A percentile compares a stretch with the other conserved stretches of the same genome.
Conservation (phyloP, 2,888 invertebrate species). For the Megamerina dolium region DNA sequence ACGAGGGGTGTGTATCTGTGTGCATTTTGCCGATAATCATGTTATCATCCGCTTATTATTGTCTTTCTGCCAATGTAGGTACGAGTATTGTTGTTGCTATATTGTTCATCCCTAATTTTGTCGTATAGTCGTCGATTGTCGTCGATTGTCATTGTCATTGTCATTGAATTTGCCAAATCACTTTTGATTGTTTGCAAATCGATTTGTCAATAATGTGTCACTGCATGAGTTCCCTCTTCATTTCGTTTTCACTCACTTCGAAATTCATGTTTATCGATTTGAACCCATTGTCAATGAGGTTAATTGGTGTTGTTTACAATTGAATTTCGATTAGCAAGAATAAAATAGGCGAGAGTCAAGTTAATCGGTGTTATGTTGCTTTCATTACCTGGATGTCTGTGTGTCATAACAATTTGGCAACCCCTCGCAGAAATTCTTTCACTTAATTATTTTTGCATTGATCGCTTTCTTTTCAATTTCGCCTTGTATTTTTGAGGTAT, state of each 20-base stretch:
- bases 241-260: no score
- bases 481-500: not conserved
- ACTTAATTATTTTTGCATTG: no score
- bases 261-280: no score
- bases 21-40: no score
- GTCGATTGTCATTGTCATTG: no score
- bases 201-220: slow-evolving; percentile 6
- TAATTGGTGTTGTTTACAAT: slow-evolving; percentile 10
- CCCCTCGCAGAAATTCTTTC: not conserved
- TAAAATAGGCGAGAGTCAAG: not conserved
- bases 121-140: no score
- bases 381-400: not conserved
- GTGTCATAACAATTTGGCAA: slow-evolving; percentile 1
- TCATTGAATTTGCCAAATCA: slow-evolving; percentile 6
- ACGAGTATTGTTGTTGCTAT: no score
- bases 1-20: no score
- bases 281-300: slow-evolving; percentile 7
- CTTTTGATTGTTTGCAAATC: slow-evolving; percentile 11
- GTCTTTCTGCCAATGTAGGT: no score
- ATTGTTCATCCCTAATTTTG: no score
- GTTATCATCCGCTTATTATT: no score
- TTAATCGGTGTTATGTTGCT: no score
- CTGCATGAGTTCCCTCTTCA: slow-evolving; percentile 10
- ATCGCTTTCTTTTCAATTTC: not conserved
- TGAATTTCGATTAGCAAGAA: slow-evolving; percentile 9